These are phyloP conservation scores for Todiramphus chloris DNA, from an alignment of 2,113 vertebrate species.

Conservation along the genomic window DNA sequence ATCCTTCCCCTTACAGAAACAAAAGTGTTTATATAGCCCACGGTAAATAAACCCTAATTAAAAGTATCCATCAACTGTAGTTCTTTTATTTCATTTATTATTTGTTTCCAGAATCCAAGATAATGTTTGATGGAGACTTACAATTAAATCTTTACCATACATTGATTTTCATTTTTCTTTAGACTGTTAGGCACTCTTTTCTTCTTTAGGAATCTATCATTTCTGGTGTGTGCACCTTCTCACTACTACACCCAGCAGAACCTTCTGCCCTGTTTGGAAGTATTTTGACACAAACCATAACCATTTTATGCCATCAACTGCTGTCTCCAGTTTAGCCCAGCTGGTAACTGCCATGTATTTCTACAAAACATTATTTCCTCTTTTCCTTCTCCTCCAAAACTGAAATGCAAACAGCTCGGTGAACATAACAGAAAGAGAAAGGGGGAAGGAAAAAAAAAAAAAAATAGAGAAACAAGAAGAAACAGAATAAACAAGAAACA, in stretches of 20 bases:
- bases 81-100: neutral
- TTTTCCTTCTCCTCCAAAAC: neutral
- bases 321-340: neutral
- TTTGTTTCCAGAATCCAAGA: neutral
- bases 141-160: neutral
- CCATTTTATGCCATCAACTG: neutral
- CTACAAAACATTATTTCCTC: neutral
- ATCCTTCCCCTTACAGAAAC: constrained; percentile 37
- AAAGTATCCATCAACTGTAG: constrained; percentile 31
- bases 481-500: neutral
- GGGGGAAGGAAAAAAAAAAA: neutral
- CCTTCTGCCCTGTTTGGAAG: constrained; percentile 38
- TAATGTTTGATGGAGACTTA: neutral
- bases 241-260: neutral
- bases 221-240: neutral
- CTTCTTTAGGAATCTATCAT: neutral
- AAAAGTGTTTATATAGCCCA: constrained; percentile 48
- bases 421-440: neutral
- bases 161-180: neutral
- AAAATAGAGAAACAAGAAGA: neutral
- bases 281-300: constrained; percentile 6
- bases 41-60: constrained; percentile 60
- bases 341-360: neutral
- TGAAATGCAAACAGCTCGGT: neutral
- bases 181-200: neutral